A percentile compares a stretch with the other conserved stretches of the same genome.
Conservation (phyloP, 2,797 vertebrate species). For the Microctenopoma stevenorrisi region DNA sequence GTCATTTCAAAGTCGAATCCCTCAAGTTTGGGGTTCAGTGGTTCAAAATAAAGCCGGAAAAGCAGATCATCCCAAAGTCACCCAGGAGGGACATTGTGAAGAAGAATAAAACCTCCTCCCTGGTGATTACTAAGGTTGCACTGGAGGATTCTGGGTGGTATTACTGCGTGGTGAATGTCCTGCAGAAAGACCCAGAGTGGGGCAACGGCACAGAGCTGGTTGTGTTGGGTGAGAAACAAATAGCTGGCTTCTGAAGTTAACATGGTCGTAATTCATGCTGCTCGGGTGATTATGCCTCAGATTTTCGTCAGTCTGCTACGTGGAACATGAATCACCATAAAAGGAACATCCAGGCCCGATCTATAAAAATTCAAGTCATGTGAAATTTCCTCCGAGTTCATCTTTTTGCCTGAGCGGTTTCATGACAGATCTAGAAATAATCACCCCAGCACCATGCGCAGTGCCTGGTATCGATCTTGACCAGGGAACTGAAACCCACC, state of each 20-base stretch:
- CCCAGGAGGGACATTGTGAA: slow-evolving; percentile 39
- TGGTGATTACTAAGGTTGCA: slow-evolving; percentile 59
- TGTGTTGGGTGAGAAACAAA: slow-evolving; percentile 68
- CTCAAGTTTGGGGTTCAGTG: slow-evolving; percentile 64
- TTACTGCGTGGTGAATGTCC: slow-evolving; percentile 65
- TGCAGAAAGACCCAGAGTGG: slow-evolving; percentile 47
- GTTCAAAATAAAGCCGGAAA: slow-evolving; percentile 59
- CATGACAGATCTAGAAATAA: slow-evolving; percentile 81
- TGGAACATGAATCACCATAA: slow-evolving; percentile 48
- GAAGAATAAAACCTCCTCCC: slow-evolving; percentile 59
- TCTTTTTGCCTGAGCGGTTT: slow-evolving; percentile 77
- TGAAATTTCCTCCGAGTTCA: slow-evolving; percentile 72
- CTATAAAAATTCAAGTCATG: slow-evolving; percentile 70
- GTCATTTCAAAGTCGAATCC: slow-evolving; percentile 69
- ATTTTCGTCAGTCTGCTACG: slow-evolving; percentile 15
- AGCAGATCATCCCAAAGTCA: slow-evolving; percentile 55
- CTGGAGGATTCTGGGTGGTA: slow-evolving; percentile 68
- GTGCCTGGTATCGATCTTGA: slow-evolving; percentile 75
- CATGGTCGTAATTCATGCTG: slow-evolving; percentile 28
- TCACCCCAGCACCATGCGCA: slow-evolving; percentile 63
- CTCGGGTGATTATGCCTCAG: slow-evolving; percentile 28
- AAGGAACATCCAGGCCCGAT: slow-evolving; percentile 41
- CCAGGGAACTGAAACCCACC: slow-evolving; percentile 76
- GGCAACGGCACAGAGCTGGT: slow-evolving; percentile 64
- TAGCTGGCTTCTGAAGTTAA: slow-evolving; percentile 38